Base-by-base conservation (phyloP, 2,888 invertebrate genomes). In the Teleogryllus oceanicus region DNA sequence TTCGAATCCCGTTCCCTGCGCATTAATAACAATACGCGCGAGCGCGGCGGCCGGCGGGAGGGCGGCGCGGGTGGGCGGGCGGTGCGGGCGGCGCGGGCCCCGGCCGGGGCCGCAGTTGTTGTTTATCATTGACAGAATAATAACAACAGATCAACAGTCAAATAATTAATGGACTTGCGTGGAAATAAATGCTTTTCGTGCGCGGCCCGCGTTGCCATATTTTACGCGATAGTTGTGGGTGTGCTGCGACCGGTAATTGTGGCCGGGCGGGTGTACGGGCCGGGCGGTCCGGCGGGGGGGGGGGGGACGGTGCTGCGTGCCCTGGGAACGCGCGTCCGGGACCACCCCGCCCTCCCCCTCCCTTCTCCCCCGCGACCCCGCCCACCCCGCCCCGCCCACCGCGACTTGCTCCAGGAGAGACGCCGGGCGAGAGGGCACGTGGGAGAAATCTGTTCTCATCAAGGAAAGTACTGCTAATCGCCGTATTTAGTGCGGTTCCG, bases 71-170 rank as follows among this genome's bases (percentile, higher is more conserved):
- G 16, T 4, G n/a, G 62, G 62, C 62, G 62, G 13, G 62, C 62
- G 62, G 62, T 1, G 62, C 13, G 62, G 62, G 62, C 62, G 62
- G 62, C 16, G 62, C 16, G 13, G 62, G 13, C 16, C 62, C n/a
- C 62, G 13, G 62, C 62, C 62, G 62, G 62, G 62, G 62, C 62
- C 62, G 62, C 62, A 62, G 62, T 62, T 62, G 62, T 62, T 62
- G 62, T 62, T 62, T 62, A 62, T 62, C 62, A 62, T 62, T 62
- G 62, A 62, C 62, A 62, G 62, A 62, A 62, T 62, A 62, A 62
- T 62, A 62, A 62, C 62, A 62, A 62, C 62, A 62, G 62, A 62
- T 62, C 62, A 62, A 62, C 62, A 62, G 62, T 62, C 62, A 62
- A 62, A 62, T 62, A 62, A 62, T 62, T 62, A 62, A 62, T 62